Percentiles rank a stretch among this genome's conserved stretches.
These are phyloP conservation scores for Adineta ricciae DNA, from an alignment of 2,888 invertebrate genomes.

Conservation along the genomic window DNA sequence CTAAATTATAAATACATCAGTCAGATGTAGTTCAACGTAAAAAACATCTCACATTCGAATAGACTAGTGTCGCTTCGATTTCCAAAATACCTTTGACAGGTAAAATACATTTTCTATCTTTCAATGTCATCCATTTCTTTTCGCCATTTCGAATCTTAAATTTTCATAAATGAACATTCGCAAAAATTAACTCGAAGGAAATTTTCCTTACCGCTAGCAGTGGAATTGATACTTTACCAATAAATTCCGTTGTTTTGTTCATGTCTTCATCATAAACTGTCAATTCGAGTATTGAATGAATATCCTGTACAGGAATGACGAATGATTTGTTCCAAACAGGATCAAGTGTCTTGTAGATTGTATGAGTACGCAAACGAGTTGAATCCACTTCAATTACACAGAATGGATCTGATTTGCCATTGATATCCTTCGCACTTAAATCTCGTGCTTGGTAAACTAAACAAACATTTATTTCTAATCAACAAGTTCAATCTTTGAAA, in stretches of 20 bases:
- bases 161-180: no score
- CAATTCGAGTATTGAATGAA: conserved; percentile 81
- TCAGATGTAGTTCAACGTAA: no score
- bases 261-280: conserved; percentile 95
- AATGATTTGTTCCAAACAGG: conserved; percentile 98
- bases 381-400: conserved; percentile 93
- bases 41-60: conserved; percentile 66
- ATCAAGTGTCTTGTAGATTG: conserved; percentile 88
- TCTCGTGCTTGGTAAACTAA: conserved; percentile 68
- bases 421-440: conserved; percentile 82
- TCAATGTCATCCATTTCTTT: conserved; percentile 85
- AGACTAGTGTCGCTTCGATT: conserved; percentile 77
- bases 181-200: no score
- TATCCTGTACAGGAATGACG: conserved; percentile 63
- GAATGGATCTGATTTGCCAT: conserved; percentile 96
- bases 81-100: conserved; percentile 85
- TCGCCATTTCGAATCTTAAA: conserved; percentile 68
- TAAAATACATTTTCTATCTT: conserved; percentile 80
- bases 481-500: neutral
- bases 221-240: conserved; percentile 82
- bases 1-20: no score
- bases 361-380: conserved; percentile 86
- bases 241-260: conserved; percentile 82
- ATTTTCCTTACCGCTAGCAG: conserved; percentile 58
- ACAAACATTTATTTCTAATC: neutral